Conservation (phyloP, 2,888 invertebrate species). For the Nephrotoma flavescens region DNA sequence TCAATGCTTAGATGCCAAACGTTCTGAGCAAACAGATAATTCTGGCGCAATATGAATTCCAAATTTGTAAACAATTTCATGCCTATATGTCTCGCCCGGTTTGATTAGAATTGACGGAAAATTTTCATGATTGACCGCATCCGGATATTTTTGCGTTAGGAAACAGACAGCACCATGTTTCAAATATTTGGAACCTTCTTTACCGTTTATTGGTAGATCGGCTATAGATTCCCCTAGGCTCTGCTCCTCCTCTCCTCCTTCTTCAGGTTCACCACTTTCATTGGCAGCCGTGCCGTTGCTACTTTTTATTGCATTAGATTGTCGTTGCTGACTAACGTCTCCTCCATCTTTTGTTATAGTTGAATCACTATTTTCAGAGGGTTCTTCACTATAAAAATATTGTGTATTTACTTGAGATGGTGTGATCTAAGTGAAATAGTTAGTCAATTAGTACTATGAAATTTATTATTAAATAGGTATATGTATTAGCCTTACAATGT, state of each 20-base stretch:
- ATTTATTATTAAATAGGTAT: not conserved
- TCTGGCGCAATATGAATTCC: conserved; percentile 28
- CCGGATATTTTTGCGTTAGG: conserved; percentile 87
- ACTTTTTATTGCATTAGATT: not conserved
- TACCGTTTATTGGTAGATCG: conserved; percentile 43
- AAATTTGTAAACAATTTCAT: conserved; percentile 61
- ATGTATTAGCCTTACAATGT: not conserved
- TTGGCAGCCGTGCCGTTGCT: not conserved
- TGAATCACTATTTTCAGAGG: not conserved
- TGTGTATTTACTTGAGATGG: not conserved
- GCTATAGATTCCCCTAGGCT: not conserved
- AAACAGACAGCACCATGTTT: conserved; percentile 73
- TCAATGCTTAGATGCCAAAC: not conserved
- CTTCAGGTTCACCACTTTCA: not conserved
- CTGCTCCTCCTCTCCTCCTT: not conserved
- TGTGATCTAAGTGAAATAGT: not conserved
- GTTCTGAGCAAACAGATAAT: not conserved
- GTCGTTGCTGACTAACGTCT: not conserved
- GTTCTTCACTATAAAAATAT: not conserved
- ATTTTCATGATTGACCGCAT: conserved; percentile 69
- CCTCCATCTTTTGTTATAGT: not conserved
- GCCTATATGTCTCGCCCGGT: conserved; percentile 57
- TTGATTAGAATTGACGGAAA: conserved; percentile 60
- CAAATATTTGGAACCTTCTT: conserved; percentile 50
- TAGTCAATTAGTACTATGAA: not conserved